Evolutionary conservation across 1,140 invertebrate species (phyloP).

Genomic region (Bombus sibiricus): DNA sequence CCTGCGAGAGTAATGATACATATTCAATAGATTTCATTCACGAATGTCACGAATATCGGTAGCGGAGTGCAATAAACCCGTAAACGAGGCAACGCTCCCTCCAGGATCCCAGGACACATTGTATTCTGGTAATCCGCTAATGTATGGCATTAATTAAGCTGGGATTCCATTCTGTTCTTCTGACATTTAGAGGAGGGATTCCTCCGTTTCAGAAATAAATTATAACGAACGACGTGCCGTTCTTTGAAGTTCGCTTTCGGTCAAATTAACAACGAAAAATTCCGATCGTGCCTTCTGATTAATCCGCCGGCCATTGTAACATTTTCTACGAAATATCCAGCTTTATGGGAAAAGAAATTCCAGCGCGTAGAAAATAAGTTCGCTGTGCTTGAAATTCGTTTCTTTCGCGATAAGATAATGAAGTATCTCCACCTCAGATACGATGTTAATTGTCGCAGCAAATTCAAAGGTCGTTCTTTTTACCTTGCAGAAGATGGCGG

Average conservation of each 20-base stretch:
- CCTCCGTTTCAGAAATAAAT: slow-evolving; percentile 31
- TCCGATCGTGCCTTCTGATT: slow-evolving; percentile 4
- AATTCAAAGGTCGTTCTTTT: background rate
- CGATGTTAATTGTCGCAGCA: no score
- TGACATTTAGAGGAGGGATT: slow-evolving; percentile 8
- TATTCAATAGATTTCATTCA: slow-evolving; percentile 38
- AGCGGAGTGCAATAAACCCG: slow-evolving; percentile 27
- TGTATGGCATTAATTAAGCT: slow-evolving; percentile 62
- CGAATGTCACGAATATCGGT: slow-evolving; percentile 30
- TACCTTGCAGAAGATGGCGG: slow-evolving; percentile 76
- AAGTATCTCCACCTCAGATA: no score
- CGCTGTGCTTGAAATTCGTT: background rate
- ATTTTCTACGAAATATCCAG: background rate
- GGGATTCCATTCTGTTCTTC: slow-evolving; percentile 21
- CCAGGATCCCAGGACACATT: slow-evolving; percentile 1
- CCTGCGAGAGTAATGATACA: background rate
- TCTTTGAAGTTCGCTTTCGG: slow-evolving; percentile 15
- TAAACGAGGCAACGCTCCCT: slow-evolving; percentile 25
- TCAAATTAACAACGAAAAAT: slow-evolving; percentile 8
- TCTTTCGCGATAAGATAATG: background rate
- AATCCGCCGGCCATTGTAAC: background rate
- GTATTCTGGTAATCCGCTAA: slow-evolving; percentile 57
- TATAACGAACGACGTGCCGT: slow-evolving; percentile 17
- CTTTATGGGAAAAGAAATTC: background rate
- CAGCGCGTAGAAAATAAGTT: background rate